Evolutionary conservation across 2,113 vertebrate genomes (phyloP).

Genomic region (Nerophis ophidion): DNA sequence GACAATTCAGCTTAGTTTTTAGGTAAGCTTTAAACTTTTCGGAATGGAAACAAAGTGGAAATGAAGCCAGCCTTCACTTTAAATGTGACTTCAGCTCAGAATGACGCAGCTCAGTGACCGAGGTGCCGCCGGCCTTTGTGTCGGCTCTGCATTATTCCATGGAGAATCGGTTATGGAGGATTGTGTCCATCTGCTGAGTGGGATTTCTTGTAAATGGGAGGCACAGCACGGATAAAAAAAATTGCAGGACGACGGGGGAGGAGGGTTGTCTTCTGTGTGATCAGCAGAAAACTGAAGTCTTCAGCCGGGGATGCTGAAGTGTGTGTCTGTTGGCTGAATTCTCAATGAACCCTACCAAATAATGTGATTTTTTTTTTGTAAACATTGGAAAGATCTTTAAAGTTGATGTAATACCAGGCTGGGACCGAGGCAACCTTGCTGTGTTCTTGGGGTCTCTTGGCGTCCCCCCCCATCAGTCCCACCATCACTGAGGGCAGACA

Average conservation of each 20-base stretch:
- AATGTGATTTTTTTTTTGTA: conserved; percentile 38
- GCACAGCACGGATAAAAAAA: no score
- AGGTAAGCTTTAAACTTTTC: background rate
- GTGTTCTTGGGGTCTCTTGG: conserved; percentile 24
- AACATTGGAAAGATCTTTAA: conserved; percentile 53
- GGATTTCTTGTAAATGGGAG: conserved; percentile 48
- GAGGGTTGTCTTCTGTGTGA: conserved; percentile 38
- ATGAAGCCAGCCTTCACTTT: background rate
- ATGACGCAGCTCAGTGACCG: conserved; percentile 21
- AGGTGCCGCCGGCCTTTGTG: conserved; percentile 35
- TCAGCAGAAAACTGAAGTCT: conserved; percentile 49
- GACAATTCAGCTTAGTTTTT: conserved; percentile 13
- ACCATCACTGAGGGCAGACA: conserved; percentile 32
- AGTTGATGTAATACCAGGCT: conserved; percentile 39
- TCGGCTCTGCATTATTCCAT: conserved; percentile 31
- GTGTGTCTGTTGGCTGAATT: conserved; percentile 27
- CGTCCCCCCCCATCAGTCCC: background rate
- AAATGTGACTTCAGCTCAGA: conserved; percentile 9
- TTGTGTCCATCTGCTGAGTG: conserved; percentile 51
- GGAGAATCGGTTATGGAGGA: conserved; percentile 53
- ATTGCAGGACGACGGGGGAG: conserved; percentile 13
- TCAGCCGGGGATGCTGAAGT: conserved; percentile 18
- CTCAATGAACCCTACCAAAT: conserved; percentile 30
- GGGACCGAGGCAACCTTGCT: conserved; percentile 19
- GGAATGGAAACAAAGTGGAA: background rate